Percentiles rank a stretch among this genome's conserved stretches.
phyloP scores from a whole-genome alignment of 2,113 vertebrate species.

The Gallinago jamesoni region DNA sequence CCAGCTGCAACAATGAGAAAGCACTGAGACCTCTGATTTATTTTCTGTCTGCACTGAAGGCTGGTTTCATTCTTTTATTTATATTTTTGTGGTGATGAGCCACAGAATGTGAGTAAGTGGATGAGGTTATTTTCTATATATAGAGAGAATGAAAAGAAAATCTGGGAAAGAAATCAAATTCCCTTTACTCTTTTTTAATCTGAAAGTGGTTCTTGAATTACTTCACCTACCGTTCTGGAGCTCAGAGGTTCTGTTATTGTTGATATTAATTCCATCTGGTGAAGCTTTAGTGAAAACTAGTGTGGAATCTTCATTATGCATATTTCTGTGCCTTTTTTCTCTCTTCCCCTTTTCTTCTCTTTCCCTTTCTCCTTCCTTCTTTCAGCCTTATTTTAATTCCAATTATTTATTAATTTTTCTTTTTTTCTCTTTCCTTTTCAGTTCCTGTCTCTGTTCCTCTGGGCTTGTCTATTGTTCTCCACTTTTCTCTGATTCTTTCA shows the following conservation, averaged over 20 bases:
- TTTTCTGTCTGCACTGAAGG: constrained; percentile 17
- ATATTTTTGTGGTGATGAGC: constrained; percentile 29
- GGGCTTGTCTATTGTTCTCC: not conserved
- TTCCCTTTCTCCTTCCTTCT: not conserved
- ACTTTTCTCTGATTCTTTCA: not conserved
- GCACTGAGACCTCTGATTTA: constrained; percentile 28
- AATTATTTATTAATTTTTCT: not conserved
- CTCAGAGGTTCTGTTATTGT: not conserved
- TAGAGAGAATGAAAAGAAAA: constrained; percentile 8
- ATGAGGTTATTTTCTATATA: constrained; percentile 41
- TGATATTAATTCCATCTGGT: not conserved
- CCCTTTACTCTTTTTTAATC: not conserved
- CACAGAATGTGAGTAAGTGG: not conserved
- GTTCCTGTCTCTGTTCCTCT: not conserved
- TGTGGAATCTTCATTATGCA: not conserved
- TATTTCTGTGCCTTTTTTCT: not conserved
- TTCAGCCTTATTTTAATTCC: not conserved
- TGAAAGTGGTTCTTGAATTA: constrained; percentile 26
- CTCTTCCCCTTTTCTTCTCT: not conserved
- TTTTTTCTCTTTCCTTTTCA: not conserved
- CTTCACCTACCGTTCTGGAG: constrained; percentile 16
- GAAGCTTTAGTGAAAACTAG: not conserved
- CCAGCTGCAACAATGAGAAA: constrained; percentile 49
- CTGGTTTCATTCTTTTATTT: constrained; percentile 46
- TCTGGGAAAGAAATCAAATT: constrained; percentile 23